Evolutionary conservation across 2,888 invertebrate genomes (phyloP).

Genomic region (Gortyna flavago): DNA sequence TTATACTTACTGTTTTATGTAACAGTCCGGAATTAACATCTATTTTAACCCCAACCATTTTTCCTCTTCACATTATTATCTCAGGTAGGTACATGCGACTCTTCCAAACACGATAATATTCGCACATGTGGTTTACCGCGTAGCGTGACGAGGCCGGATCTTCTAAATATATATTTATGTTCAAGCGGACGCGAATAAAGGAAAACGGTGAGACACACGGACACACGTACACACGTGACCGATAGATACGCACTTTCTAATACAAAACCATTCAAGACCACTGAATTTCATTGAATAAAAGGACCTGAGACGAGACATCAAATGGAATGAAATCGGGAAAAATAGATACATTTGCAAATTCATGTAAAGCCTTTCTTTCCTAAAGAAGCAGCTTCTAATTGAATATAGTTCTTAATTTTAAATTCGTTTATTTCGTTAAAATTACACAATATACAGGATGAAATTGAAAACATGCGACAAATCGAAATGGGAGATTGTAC

Average conservation of each 20-base stretch:
- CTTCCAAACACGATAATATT: conserved; percentile 46
- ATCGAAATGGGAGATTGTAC: too few species aligned
- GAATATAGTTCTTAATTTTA: not conserved
- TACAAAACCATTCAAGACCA: conserved; percentile 26
- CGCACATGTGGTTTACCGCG: conserved; percentile 74
- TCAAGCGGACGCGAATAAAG: conserved; percentile 56
- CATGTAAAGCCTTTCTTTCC: not conserved
- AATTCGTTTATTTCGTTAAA: too few species aligned
- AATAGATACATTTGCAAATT: not conserved
- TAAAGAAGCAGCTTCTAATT: not conserved
- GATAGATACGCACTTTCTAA: conserved; percentile 27
- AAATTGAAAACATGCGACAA: too few species aligned
- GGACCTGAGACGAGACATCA: not conserved
- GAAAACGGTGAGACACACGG: conserved; percentile 26
- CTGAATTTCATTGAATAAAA: conserved; percentile 16
- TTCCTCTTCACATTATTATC: conserved; percentile 1
- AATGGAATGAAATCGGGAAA: conserved; percentile 21
- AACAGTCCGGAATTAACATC: not conserved
- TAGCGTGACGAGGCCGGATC: conserved; percentile 78
- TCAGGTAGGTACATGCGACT: conserved; percentile 9
- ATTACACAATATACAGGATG: too few species aligned
- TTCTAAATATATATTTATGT: conserved; percentile 81
- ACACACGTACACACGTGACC: not conserved
- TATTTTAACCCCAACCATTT: not conserved
- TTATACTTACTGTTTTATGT: not conserved